Conservation (phyloP, 2,113 vertebrate genomes). For the Bos indicus region DNA sequence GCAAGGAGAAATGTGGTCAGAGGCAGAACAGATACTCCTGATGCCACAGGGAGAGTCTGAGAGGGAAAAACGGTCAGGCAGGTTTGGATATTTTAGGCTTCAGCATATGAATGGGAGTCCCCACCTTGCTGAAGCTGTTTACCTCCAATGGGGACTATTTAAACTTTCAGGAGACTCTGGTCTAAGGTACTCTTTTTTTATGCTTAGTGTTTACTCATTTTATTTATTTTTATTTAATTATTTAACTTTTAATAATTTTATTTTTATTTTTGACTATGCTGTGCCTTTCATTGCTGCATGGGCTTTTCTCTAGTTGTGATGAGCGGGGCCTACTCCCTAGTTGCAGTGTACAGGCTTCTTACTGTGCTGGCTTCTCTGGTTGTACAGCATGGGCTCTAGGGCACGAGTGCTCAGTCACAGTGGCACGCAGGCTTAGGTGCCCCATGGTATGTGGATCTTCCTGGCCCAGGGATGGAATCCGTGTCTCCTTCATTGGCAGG, state of each 20-base stretch:
- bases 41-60: background rate
- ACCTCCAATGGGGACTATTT: background rate
- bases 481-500: background rate
- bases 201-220: background rate
- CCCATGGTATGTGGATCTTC: background rate
- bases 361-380: background rate
- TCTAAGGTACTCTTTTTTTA: background rate
- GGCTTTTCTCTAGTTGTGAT: background rate
- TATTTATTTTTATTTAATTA: background rate
- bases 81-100: background rate
- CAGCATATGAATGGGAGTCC: background rate
- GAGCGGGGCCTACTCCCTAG: fast-evolving
- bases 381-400: background rate
- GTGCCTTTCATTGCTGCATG: background rate
- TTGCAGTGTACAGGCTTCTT: background rate
- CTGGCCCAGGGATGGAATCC: fast-evolving
- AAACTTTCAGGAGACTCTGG: background rate
- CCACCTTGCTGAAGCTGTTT: background rate
- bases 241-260: background rate
- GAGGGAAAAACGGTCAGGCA: background rate
- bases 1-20: background rate
- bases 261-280: background rate
- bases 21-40: background rate
- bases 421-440: background rate
- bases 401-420: background rate